Conservation (phyloP, 2,797 vertebrate genomes). For the Crotalus adamanteus region DNA sequence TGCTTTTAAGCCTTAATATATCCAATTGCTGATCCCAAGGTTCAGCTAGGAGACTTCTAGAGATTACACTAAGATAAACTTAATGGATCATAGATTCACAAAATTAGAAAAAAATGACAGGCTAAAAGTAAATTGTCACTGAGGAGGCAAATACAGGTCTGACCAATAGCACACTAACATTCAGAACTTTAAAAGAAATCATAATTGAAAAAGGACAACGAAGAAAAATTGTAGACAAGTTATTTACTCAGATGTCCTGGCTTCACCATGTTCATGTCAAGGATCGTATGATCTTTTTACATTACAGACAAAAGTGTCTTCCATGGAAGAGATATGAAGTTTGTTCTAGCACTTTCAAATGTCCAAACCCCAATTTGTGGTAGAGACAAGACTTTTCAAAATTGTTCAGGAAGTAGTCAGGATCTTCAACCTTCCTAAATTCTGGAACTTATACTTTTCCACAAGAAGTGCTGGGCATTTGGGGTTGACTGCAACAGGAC, state of each 20-base stretch:
- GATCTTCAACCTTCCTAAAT: not conserved
- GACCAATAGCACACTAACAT: not conserved
- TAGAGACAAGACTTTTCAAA: not conserved
- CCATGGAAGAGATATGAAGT: not conserved
- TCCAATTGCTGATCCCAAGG: not conserved
- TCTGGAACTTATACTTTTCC: not conserved
- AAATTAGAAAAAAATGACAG: not conserved
- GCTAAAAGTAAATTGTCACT: not conserved
- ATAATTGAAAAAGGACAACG: not conserved
- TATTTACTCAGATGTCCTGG: not conserved
- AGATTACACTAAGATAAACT: not conserved
- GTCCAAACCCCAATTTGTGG: not conserved
- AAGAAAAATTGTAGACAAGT: not conserved
- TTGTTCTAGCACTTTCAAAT: not conserved
- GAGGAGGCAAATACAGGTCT: not conserved
- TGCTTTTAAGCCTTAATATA: not conserved
- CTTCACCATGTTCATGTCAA: not conserved
- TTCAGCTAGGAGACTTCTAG: not conserved
- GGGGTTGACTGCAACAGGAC: not conserved
- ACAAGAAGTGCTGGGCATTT: not conserved
- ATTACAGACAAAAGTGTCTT: not conserved
- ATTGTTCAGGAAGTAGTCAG: not conserved
- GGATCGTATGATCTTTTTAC: not conserved
- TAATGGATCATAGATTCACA: not conserved
- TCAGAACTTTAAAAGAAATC: not conserved